Percentiles rank a stretch among this genome's conserved stretches.
These are phyloP conservation scores for Dinocampus coccinellae DNA, from an alignment of 2,888 invertebrate genomes.

Conservation along the genomic window DNA sequence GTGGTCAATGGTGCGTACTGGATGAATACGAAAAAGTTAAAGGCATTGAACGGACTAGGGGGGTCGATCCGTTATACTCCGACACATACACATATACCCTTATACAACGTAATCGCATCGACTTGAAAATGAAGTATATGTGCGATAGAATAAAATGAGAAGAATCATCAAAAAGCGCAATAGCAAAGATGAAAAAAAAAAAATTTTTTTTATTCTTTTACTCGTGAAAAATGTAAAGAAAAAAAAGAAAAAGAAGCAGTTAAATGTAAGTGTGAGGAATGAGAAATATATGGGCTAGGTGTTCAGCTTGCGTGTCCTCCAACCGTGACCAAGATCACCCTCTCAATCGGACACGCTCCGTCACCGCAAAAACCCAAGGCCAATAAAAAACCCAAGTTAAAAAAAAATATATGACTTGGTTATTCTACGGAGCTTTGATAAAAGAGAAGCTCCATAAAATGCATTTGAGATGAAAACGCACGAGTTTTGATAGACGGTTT, in stretches of 20 bases:
- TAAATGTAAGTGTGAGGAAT: conserved; percentile 33
- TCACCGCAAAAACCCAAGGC: conserved; percentile 57
- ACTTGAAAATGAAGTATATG: conserved; percentile 63
- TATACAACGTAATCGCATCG: conserved; percentile 27
- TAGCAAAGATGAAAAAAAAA: conserved; percentile 6
- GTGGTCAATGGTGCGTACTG: conserved; percentile 70
- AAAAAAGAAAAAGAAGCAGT: conserved; percentile 30
- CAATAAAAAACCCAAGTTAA: not conserved
- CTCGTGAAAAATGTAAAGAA: not conserved
- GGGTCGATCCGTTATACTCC: conserved; percentile 3
- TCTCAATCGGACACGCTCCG: conserved; percentile 68
- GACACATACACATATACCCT: conserved; percentile 28
- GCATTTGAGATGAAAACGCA: conserved; percentile 5
- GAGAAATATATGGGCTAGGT: conserved; percentile 44
- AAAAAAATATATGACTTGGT: not conserved
- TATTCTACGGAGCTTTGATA: not conserved
- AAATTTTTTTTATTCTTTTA: no score
- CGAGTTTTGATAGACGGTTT: conserved; percentile 10
- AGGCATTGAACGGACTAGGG: conserved; percentile 33
- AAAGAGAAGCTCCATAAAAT: conserved; percentile 10
- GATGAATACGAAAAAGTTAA: conserved; percentile 70
- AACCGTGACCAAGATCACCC: conserved; percentile 60
- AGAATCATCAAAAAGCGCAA: conserved; percentile 14
- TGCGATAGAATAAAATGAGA: conserved; percentile 6
- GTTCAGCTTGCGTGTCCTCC: conserved; percentile 53